Percentiles rank a stretch among this genome's conserved stretches.
Conservation (phyloP, 2,888 invertebrate species). For the Eugnorisma glareosa region DNA sequence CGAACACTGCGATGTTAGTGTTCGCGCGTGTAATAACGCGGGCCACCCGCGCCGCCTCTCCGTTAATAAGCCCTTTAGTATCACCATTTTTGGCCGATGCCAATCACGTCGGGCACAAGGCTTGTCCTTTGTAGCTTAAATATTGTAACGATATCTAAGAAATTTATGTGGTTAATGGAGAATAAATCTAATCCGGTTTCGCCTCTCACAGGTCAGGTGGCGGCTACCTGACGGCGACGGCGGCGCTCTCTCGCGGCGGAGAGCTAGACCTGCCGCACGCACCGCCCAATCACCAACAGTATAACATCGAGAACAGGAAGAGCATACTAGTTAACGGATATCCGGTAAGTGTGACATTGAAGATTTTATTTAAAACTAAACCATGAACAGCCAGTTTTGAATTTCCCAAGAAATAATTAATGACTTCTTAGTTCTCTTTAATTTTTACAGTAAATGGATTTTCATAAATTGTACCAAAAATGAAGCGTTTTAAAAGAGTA, state of each 20-base stretch:
- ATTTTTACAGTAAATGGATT: neutral
- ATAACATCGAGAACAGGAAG: constrained; percentile 83
- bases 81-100: too few species aligned
- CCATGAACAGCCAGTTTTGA: neutral
- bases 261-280: constrained; percentile 82
- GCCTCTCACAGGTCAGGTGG: constrained; percentile 71
- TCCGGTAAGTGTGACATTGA: constrained; percentile 75
- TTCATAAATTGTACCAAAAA: neutral
- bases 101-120: too few species aligned
- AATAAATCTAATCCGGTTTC: too few species aligned
- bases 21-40: too few species aligned
- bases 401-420: neutral
- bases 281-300: constrained; percentile 66
- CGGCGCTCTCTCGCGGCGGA: constrained; percentile 84
- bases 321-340: constrained; percentile 89
- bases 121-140: too few species aligned
- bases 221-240: constrained; percentile 84
- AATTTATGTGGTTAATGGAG: too few species aligned
- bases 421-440: too few species aligned
- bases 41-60: too few species aligned
- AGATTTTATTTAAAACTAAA: neutral
- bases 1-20: too few species aligned
- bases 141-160: too few species aligned
- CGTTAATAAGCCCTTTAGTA: too few species aligned
- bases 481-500: neutral